Evolutionary conservation across 2,888 invertebrate genomes (phyloP).

Genomic region (Xanthorhoe spadicearia): DNA sequence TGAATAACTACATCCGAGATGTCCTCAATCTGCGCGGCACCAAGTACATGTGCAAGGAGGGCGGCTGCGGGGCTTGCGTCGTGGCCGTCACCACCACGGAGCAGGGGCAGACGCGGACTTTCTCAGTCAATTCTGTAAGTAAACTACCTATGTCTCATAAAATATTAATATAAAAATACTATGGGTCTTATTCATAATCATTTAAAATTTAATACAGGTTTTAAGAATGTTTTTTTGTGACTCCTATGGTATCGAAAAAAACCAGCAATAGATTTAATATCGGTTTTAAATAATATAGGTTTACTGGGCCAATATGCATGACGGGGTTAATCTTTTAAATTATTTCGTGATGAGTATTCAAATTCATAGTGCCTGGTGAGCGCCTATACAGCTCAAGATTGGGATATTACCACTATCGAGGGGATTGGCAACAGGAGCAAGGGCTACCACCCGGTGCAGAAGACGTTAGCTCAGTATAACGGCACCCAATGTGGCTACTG

Average conservation of each 20-base stretch:
- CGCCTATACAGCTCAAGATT: slow-evolving; percentile 86
- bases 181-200: too few species aligned
- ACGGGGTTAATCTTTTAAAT: too few species aligned
- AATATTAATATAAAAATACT: not conserved
- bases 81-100: slow-evolving; percentile 77
- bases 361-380: slow-evolving; percentile 84
- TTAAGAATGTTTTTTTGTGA: too few species aligned
- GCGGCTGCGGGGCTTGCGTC: slow-evolving; percentile 88
- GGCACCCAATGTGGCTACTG: slow-evolving; percentile 91
- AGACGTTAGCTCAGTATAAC: slow-evolving; percentile 84
- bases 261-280: too few species aligned
- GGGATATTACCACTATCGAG: slow-evolving; percentile 89
- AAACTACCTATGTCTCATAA: not conserved
- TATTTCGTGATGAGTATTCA: not conserved
- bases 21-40: slow-evolving; percentile 85
- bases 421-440: slow-evolving; percentile 86
- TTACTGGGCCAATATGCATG: too few species aligned
- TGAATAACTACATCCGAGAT: slow-evolving; percentile 85
- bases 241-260: too few species aligned
- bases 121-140: slow-evolving; percentile 87
- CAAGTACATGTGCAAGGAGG: slow-evolving; percentile 88
- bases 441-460: slow-evolving; percentile 88
- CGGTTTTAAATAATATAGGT: too few species aligned
- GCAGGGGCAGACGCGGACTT: slow-evolving; percentile 54
- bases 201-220: too few species aligned